A percentile compares a stretch with the other conserved stretches of the same genome.
Conservation (phyloP, 2,888 invertebrate genomes). For the Capitulum mitella region DNA sequence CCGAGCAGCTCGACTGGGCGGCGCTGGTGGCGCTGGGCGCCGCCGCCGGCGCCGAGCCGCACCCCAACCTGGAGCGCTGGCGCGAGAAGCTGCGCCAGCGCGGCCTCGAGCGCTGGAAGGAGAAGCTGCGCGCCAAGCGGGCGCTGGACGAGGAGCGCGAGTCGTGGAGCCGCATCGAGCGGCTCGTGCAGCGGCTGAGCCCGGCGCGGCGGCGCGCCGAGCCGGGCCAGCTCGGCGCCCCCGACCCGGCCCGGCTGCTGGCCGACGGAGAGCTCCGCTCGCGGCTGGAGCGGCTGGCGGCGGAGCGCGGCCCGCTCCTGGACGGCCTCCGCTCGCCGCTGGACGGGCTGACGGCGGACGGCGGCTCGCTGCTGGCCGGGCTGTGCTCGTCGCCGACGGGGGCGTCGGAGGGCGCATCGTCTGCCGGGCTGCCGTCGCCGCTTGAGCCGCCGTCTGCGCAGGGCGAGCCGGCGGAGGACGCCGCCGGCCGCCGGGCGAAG, state of each 20-base stretch:
- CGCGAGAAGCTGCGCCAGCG: constrained; percentile 20
- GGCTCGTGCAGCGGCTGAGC: constrained; percentile 2
- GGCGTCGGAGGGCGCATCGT: not conserved
- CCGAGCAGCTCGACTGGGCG: not conserved
- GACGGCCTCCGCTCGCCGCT: not conserved
- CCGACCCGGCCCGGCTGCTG: no score
- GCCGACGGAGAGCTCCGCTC: no score
- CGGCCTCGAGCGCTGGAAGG: constrained; percentile 13
- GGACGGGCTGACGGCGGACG: not conserved
- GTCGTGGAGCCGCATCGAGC: not conserved
- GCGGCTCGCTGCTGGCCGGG: not conserved
- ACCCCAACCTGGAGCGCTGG: constrained; percentile 5
- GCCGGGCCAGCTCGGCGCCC: not conserved
- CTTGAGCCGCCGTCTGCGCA: no score
- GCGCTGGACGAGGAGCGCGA: constrained; percentile 14
- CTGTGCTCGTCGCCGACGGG: not conserved
- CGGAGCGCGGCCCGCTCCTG: not conserved
- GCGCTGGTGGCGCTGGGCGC: not conserved
- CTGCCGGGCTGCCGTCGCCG: no score
- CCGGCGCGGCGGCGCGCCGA: not conserved
- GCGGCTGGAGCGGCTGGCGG: not conserved
- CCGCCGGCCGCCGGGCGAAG: not conserved
- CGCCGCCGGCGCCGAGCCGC: not conserved
- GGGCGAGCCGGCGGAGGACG: no score
- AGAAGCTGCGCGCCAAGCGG: constrained; percentile 12